These are phyloP conservation scores for Leptarthrus brevirostris DNA, from an alignment of 2,888 invertebrate genomes.

Conservation along the genomic window DNA sequence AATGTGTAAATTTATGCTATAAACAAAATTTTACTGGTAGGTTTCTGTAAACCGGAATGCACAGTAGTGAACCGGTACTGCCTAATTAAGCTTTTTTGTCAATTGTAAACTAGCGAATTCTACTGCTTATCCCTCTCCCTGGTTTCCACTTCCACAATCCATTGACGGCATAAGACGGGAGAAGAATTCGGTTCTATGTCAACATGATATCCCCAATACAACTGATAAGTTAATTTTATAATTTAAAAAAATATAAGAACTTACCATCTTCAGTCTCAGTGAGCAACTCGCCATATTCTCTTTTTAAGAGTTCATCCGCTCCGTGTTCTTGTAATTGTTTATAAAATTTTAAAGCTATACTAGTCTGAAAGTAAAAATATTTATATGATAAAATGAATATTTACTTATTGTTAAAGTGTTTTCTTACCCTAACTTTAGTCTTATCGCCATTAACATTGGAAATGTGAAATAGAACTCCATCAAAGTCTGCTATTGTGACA, in stretches of 20 bases:
- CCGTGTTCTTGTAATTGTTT: constrained; percentile 98
- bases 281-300: constrained; percentile 89
- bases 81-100: no score
- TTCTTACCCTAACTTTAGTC: constrained; percentile 93
- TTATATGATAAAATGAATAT: constrained; percentile 40
- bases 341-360: constrained; percentile 98
- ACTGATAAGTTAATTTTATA: no score
- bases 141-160: no score
- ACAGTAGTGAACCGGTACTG: no score
- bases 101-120: no score
- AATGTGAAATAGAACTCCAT: constrained; percentile 98
- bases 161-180: no score
- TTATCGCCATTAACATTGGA: constrained; percentile 97
- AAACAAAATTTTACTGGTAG: no score
- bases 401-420: background rate
- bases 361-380: constrained; percentile 76
- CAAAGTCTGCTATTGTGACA: constrained; percentile 96
- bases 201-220: no score
- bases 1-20: no score
- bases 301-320: constrained; percentile 94
- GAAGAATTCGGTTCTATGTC: no score
- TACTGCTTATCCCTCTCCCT: no score
- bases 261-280: constrained; percentile 88
- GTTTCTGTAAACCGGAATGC: no score
- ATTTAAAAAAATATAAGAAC: constrained; percentile 38